Percentiles rank a stretch among this genome's conserved stretches.
Conservation (phyloP, 2,888 invertebrate species). For the Patella depressa region DNA sequence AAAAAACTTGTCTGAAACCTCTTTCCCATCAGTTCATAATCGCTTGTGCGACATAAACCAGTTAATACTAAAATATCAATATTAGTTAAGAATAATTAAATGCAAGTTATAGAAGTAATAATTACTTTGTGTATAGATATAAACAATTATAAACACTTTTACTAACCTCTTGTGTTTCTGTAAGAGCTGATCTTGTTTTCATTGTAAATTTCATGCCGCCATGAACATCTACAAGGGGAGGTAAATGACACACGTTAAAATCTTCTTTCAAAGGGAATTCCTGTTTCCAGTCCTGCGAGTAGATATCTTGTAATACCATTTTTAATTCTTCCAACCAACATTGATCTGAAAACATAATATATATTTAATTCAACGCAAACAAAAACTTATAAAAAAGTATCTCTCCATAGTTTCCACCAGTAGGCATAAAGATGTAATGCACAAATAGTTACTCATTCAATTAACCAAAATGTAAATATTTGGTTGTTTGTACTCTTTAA, state of each 20-base stretch:
- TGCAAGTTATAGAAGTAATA: too few species aligned
- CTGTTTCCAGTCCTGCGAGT: constrained; percentile 54
- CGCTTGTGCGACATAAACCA: too few species aligned
- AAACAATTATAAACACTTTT: neutral
- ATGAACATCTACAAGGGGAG: constrained; percentile 63
- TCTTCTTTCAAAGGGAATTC: constrained; percentile 64
- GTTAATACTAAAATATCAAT: neutral
- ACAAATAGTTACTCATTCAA: too few species aligned
- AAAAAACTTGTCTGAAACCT: neutral
- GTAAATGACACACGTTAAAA: constrained; percentile 62
- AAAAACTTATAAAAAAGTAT: too few species aligned
- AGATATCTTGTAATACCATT: constrained; percentile 35
- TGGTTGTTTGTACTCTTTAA: too few species aligned
- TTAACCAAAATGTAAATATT: too few species aligned
- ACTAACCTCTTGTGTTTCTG: constrained; percentile 63
- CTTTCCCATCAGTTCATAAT: neutral
- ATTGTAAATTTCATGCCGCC: constrained; percentile 53
- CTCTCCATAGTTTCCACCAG: too few species aligned
- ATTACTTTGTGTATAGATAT: too few species aligned
- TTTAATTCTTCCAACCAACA: constrained; percentile 45
- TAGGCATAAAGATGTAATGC: too few species aligned
- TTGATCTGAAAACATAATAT: neutral
- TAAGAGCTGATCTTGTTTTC: constrained; percentile 52
- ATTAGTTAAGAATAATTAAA: too few species aligned
- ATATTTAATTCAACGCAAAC: too few species aligned